Evolutionary conservation across 2,797 vertebrate genomes (phyloP).

Genomic region (Hydrocynus forskahlii): DNA sequence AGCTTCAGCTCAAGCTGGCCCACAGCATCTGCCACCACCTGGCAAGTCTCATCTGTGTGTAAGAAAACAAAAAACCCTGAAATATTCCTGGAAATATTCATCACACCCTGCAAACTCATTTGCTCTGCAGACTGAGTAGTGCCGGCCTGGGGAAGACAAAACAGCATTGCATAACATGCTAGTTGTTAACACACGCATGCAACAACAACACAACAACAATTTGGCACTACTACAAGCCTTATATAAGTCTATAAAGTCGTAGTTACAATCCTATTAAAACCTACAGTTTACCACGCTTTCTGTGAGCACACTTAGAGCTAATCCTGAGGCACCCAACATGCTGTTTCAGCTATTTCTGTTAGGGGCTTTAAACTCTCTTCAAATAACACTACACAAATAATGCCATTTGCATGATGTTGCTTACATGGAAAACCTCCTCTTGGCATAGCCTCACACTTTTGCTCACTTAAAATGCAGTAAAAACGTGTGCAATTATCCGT

Average conservation of each 20-base stretch:
- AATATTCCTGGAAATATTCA: background rate
- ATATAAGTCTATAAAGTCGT: background rate
- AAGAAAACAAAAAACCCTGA: background rate
- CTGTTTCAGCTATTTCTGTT: background rate
- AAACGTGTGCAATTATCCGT: conserved; percentile 16
- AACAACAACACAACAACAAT: background rate
- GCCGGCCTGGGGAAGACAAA: background rate
- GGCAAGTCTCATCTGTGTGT: background rate
- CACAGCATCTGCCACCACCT: background rate
- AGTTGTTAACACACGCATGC: background rate
- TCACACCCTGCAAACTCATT: background rate
- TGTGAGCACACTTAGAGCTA: conserved; percentile 3
- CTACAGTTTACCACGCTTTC: background rate
- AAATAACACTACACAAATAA: background rate
- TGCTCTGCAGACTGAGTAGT: background rate
- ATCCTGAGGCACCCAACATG: background rate
- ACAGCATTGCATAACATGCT: background rate
- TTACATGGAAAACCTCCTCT: conserved; percentile 54
- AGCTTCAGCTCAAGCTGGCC: conserved; percentile 1
- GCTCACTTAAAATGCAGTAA: conserved; percentile 3
- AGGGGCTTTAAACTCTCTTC: background rate
- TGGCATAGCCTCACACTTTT: conserved; percentile 36
- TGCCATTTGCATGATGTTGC: conserved; percentile 17
- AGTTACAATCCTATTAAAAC: background rate
- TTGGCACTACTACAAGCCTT: background rate